These are phyloP conservation scores for Pemphigus obesinymphae DNA, from an alignment of 1,140 invertebrate species.

Conservation along the genomic window DNA sequence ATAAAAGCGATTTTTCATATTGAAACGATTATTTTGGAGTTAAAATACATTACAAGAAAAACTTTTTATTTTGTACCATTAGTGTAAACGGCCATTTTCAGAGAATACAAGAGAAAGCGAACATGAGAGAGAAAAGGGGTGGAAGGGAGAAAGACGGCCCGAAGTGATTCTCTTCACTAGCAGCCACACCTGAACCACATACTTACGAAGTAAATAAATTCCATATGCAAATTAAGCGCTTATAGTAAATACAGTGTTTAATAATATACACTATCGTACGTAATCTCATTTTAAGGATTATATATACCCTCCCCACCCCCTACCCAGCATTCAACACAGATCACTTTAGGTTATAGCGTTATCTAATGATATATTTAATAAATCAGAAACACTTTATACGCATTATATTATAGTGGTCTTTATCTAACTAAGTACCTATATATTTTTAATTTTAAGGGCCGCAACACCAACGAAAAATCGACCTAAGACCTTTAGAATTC, in stretches of 20 bases:
- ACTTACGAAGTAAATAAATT: slow-evolving; percentile 9
- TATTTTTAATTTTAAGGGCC: too few relatives aligned
- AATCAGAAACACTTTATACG: not conserved
- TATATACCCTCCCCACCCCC: too few relatives aligned
- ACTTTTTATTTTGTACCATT: not conserved
- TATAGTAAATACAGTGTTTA: slow-evolving; percentile 25
- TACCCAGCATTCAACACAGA: not conserved
- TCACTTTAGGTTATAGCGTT: not conserved
- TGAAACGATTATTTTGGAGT: too few relatives aligned
- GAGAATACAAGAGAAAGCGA: too few relatives aligned
- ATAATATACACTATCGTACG: not conserved
- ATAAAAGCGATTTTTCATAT: too few relatives aligned
- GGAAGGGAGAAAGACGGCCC: not conserved
- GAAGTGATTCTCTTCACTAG: not conserved
- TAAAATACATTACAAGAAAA: too few relatives aligned
- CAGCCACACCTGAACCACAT: not conserved
- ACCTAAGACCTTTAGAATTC: too few relatives aligned
- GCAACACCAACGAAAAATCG: too few relatives aligned
- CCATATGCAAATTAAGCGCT: not conserved
- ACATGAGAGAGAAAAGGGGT: not conserved
- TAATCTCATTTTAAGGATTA: slow-evolving; percentile 28
- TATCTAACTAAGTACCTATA: too few relatives aligned
- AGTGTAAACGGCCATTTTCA: not conserved
- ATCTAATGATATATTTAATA: not conserved
- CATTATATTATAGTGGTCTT: not conserved